phyloP scores from a whole-genome alignment of 1,140 invertebrate genomes.

The Formica selysi region DNA sequence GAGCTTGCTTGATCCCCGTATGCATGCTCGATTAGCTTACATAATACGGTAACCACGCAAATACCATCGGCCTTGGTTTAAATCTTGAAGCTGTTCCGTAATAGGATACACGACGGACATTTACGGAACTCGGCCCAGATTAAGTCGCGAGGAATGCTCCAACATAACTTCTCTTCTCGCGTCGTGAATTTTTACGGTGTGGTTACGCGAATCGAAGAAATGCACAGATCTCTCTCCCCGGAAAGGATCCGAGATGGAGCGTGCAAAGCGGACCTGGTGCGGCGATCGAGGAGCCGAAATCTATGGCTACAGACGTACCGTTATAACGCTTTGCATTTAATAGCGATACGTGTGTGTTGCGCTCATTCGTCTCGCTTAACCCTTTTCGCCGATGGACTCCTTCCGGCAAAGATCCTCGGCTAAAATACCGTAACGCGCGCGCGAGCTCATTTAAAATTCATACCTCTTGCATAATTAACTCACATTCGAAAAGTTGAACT shows the following conservation, averaged over 20 bases:
- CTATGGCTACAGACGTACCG: constrained; percentile 34
- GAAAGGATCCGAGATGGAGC: constrained; percentile 28
- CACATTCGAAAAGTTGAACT: background rate
- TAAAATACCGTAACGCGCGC: constrained; percentile 23
- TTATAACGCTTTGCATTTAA: constrained; percentile 61
- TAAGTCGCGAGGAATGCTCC: background rate
- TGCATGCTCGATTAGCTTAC: constrained; percentile 58
- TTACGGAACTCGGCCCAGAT: constrained; percentile 57
- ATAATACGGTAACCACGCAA: constrained; percentile 56
- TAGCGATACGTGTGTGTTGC: constrained; percentile 51
- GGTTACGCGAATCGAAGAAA: constrained; percentile 8
- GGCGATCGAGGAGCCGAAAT: constrained; percentile 47
- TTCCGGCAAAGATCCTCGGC: constrained; percentile 27
- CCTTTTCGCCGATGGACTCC: constrained; percentile 28
- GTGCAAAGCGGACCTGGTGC: constrained; percentile 38
- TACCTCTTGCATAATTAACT: constrained; percentile 8
- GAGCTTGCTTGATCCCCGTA: constrained; percentile 36
- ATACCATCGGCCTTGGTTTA: constrained; percentile 59
- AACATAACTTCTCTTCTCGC: too few species aligned
- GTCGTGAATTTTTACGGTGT: constrained; percentile 7
- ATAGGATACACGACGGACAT: constrained; percentile 47
- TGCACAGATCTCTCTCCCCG: background rate
- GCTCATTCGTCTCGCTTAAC: constrained; percentile 52
- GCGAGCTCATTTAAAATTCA: background rate
- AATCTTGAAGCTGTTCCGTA: constrained; percentile 56